Base-by-base conservation (phyloP, 2,113 vertebrate species). In the Electrona antarctica region DNA sequence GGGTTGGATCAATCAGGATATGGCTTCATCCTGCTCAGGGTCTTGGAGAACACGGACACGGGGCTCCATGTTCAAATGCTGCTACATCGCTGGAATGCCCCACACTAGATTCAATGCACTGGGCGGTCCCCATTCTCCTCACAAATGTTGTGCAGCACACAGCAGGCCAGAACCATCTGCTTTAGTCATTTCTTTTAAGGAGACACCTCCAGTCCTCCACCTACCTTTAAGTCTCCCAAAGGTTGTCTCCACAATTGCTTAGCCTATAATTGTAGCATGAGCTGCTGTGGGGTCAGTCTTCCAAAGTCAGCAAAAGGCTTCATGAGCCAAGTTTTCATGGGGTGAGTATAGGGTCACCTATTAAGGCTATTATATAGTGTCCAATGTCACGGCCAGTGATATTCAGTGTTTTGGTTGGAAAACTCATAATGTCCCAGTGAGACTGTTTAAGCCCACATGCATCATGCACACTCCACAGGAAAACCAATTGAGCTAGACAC, bases 331-430 rank as follows among this genome's bases (percentile, higher is more conserved):
- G 15, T 7, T 14, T 61, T 29, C 60, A 61, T 13, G 12, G 60
- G 60, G 33, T 61, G 46, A 13, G 60, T n/a, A n/a, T 6, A 28
- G 60, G 29, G 10, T 79, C 73, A 9, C 76, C n/a, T n/a, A n/a
- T n/a, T n/a, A n/a, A n/a, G n/a, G n/a, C 73, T 2, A 85, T 68
- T 7, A 85, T 47, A 61, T 78, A 75, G 33, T 75, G 63, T 51
- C 82, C 78, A 66, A 76, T 11, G 8, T 45, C 51, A n/a, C 15
- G 56, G 45, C 64, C 72, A 41, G 62, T 71, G 64, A 78, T 61
- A 6, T 6, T 56, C 45, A 41, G 57, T 70, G 52, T 60, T 64
- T 48, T 68, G 68, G 28, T 52, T 48, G 4, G 76, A 29, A 8
- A 64, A n/a, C 57, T 69, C 5, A 72, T 2, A 10, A 46, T 7